A percentile compares a stretch with the other conserved stretches of the same genome.
These are phyloP conservation scores for Thereva nobilitata DNA, from an alignment of 2,888 invertebrate species.

Conservation along the genomic window DNA sequence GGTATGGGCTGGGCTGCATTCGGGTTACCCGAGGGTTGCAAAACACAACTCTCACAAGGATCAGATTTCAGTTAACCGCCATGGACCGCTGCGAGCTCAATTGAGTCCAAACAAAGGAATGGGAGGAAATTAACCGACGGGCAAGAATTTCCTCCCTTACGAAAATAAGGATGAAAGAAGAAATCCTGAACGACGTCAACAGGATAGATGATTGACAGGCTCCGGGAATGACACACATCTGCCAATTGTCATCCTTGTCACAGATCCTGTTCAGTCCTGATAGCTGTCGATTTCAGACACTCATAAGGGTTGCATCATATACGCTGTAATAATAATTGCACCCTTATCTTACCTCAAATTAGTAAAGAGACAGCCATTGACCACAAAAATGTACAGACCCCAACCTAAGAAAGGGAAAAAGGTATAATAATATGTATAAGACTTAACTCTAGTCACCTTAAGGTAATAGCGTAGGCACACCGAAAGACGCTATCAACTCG, in stretches of 20 bases:
- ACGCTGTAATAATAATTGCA: too few species aligned
- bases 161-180: constrained; percentile 8
- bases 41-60: constrained; percentile 25
- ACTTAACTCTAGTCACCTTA: not conserved
- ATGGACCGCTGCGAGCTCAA: constrained; percentile 30
- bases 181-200: constrained; percentile 12
- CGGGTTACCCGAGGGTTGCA: constrained; percentile 6
- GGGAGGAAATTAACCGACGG: constrained; percentile 32
- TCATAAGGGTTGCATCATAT: too few species aligned
- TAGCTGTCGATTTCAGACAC: not conserved
- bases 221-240: constrained; percentile 15
- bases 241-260: constrained; percentile 4
- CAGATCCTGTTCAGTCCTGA: not conserved
- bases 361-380: too few species aligned
- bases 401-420: too few species aligned
- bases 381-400: too few species aligned
- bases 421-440: too few species aligned
- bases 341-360: too few species aligned
- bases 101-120: constrained; percentile 26
- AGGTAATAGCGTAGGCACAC: not conserved
- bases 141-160: constrained; percentile 22
- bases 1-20: not conserved
- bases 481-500: constrained; percentile 10
- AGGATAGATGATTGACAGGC: constrained; percentile 29
- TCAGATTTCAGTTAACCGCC: constrained; percentile 22